These are phyloP conservation scores for Trogon surrucura DNA, from an alignment of 2,113 vertebrate genomes.

Conservation along the genomic window DNA sequence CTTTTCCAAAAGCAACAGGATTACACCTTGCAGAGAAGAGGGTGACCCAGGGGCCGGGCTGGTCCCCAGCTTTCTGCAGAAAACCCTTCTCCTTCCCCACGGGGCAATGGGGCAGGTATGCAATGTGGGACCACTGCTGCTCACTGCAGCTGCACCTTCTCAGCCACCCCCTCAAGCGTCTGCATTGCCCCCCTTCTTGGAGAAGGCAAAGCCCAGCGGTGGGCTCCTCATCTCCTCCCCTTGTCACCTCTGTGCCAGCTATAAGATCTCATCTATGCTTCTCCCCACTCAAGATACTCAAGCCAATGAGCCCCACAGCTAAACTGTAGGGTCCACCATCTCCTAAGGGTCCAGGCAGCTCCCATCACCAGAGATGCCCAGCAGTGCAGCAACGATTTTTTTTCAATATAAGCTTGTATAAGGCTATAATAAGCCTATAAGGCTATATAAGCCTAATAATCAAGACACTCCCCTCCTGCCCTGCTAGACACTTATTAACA, in stretches of 20 bases:
- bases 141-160: neutral
- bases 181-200: neutral
- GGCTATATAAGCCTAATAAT: neutral
- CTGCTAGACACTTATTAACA: neutral
- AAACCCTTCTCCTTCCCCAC: neutral
- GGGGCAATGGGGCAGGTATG: neutral
- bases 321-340: neutral
- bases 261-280: neutral
- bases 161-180: fast-evolving
- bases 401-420: neutral
- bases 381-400: neutral
- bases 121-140: neutral
- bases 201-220: neutral
- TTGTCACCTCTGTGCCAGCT: neutral
- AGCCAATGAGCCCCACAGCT: neutral
- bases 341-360: neutral
- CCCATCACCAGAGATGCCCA: fast-evolving
- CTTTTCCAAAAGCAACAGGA: neutral
- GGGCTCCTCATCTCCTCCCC: neutral
- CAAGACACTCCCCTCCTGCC: neutral
- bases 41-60: too few species aligned
- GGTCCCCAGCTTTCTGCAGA: neutral
- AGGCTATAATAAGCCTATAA: neutral
- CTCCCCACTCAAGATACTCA: neutral
- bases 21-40: neutral